These are phyloP conservation scores for Colius striatus DNA, from an alignment of 2,113 vertebrate genomes.

Conservation along the genomic window DNA sequence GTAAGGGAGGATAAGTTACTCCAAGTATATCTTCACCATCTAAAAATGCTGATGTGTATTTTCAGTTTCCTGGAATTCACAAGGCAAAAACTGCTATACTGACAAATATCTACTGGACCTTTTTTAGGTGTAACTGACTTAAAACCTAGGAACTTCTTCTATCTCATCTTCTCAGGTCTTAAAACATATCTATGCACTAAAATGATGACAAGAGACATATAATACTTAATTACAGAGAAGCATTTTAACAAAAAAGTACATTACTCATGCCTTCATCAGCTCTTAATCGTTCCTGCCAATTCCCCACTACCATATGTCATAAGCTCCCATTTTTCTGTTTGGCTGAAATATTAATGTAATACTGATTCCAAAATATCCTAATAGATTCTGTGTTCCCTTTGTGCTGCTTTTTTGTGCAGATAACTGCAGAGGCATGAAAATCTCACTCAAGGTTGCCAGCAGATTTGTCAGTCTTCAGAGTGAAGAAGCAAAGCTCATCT, in stretches of 20 bases:
- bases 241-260: slow-evolving; percentile 36
- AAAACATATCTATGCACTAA: background rate
- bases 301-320: slow-evolving; percentile 56
- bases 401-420: background rate
- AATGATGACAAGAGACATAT: slow-evolving; percentile 35
- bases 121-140: background rate
- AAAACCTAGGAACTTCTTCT: slow-evolving; percentile 16
- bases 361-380: slow-evolving; percentile 50
- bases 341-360: slow-evolving; percentile 46
- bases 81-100: background rate
- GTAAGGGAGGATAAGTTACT: background rate
- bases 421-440: slow-evolving; percentile 28
- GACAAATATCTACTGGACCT: background rate
- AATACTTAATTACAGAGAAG: slow-evolving; percentile 48
- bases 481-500: slow-evolving; percentile 43
- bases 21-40: background rate
- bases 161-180: slow-evolving; percentile 22
- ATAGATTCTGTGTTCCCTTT: slow-evolving; percentile 53
- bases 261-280: slow-evolving; percentile 27
- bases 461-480: slow-evolving; percentile 31
- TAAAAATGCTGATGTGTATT: background rate
- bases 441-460: slow-evolving; percentile 30
- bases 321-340: slow-evolving; percentile 43
- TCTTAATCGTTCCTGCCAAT: slow-evolving; percentile 62
- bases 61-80: slow-evolving; percentile 12